Evolutionary conservation across 92 coral and sea anemone species (phyloP).

Genomic region (Paragorgia papillata): DNA sequence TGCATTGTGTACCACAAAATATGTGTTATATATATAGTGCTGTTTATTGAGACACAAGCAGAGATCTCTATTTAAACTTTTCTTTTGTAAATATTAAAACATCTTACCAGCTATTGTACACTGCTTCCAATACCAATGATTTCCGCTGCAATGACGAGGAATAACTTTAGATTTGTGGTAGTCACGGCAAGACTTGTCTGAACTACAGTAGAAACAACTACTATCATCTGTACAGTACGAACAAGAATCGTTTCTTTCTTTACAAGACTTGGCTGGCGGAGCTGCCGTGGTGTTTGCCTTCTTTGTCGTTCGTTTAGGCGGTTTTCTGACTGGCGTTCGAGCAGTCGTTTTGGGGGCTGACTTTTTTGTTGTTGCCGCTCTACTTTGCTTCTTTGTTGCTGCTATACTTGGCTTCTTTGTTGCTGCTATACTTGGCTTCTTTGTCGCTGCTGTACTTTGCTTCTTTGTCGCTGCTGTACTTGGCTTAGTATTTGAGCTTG

Average conservation of each 20-base stretch:
- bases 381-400: conserved; percentile 8
- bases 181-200: conserved; percentile 61
- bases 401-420: background rate
- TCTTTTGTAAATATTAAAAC: too few species aligned
- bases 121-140: conserved; percentile 92
- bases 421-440: conserved; percentile 14
- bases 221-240: conserved; percentile 64
- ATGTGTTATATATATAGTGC: too few species aligned
- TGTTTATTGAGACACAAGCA: too few species aligned
- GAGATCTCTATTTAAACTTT: too few species aligned
- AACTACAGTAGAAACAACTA: conserved; percentile 80
- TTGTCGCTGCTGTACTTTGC: conserved; percentile 5
- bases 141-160: conserved; percentile 75
- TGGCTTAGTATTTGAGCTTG: conserved; percentile 4
- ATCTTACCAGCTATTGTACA: conserved; percentile 80
- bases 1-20: too few species aligned
- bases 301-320: background rate
- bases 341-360: too few species aligned
- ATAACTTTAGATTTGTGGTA: conserved; percentile 60
- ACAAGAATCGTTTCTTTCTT: conserved; percentile 67
- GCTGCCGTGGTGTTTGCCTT: conserved; percentile 16
- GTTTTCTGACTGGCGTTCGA: too few species aligned
- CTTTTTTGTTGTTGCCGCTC: background rate
- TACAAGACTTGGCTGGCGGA: conserved; percentile 57
- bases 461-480: conserved; percentile 1